Conservation (phyloP, 2,113 vertebrate genomes). For the Pteronura brasiliensis region DNA sequence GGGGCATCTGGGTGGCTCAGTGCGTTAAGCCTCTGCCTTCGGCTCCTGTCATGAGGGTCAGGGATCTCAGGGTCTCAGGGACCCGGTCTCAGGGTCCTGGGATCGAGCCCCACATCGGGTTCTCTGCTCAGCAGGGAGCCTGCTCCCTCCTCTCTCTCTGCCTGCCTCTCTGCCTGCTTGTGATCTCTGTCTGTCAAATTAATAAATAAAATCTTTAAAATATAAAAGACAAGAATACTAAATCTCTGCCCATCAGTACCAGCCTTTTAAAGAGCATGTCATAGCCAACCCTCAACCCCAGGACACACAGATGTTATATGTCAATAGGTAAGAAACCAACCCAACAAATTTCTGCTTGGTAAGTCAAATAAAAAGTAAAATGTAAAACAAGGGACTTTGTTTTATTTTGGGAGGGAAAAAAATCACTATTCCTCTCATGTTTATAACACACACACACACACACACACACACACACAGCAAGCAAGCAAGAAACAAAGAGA, state of each 20-base stretch:
- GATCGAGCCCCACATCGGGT: too few species aligned
- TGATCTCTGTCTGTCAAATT: background rate
- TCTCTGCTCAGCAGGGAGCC: too few species aligned
- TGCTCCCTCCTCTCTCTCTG: too few species aligned
- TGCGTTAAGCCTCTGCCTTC: too few species aligned
- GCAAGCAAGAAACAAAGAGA: background rate
- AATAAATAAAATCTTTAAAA: background rate
- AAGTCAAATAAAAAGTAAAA: conserved; percentile 13
- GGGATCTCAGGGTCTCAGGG: too few species aligned
- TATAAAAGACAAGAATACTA: background rate
- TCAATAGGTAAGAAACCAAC: background rate
- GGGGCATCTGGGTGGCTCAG: background rate
- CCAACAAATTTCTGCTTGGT: background rate
- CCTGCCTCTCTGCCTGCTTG: too few species aligned
- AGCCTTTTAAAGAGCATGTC: background rate
- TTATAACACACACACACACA: background rate
- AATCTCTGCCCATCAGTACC: background rate
- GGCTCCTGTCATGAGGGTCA: too few species aligned
- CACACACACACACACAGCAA: background rate
- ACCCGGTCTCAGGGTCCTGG: too few species aligned
- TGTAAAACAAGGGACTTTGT: background rate
- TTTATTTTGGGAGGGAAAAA: background rate
- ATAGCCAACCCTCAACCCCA: background rate
- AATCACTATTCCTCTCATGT: background rate
- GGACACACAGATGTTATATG: background rate